phyloP scores from a whole-genome alignment of 2,888 invertebrate genomes.

The Cataglyphis cursor region DNA sequence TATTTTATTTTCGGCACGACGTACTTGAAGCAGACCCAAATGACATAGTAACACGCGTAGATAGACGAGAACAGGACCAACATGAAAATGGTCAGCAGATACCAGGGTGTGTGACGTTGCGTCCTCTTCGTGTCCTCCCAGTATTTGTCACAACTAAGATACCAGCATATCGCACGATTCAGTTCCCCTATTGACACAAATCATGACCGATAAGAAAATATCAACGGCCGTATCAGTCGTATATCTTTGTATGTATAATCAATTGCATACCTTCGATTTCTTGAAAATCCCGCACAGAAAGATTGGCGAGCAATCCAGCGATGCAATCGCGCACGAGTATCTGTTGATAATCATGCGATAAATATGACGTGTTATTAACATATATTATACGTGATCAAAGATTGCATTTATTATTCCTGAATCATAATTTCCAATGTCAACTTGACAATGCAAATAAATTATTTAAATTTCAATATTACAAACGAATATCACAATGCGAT shows the following conservation, averaged over 20 bases:
- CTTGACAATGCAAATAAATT: not conserved
- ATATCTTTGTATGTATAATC: not conserved
- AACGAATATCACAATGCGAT: not conserved
- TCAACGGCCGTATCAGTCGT: not conserved
- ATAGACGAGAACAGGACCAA: conserved; percentile 94
- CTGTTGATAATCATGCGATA: conserved; percentile 80
- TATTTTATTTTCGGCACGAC: conserved; percentile 47
- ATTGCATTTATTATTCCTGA: not conserved
- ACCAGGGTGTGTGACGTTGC: conserved; percentile 94
- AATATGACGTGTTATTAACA: conserved; percentile 1
- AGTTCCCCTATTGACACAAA: conserved; percentile 91
- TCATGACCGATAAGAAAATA: conserved; percentile 7
- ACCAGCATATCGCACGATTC: conserved; percentile 96
- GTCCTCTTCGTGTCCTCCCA: conserved; percentile 94
- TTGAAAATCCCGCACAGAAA: conserved; percentile 94
- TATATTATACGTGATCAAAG: conserved; percentile 1
- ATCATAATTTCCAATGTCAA: not conserved
- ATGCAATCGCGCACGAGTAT: conserved; percentile 94
- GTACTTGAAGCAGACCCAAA: conserved; percentile 97
- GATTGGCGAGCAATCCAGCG: conserved; percentile 92
- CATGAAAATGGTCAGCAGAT: conserved; percentile 92
- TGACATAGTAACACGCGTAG: conserved; percentile 96
- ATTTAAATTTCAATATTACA: not conserved
- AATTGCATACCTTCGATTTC: conserved; percentile 93
- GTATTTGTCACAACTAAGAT: conserved; percentile 96